These are phyloP conservation scores for Notechis scutatus DNA, from an alignment of 2,113 vertebrate genomes.

Conservation along the genomic window DNA sequence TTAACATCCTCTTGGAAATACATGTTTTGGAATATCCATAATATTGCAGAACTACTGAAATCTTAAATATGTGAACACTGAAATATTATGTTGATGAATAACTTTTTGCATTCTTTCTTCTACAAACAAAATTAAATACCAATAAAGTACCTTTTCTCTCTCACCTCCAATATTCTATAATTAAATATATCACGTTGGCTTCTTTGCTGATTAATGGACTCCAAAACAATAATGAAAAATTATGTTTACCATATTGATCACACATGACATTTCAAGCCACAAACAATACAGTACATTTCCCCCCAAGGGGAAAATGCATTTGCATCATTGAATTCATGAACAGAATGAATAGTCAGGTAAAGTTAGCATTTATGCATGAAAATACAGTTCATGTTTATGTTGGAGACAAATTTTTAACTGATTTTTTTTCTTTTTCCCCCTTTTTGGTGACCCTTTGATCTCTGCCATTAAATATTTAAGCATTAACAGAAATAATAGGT, in stretches of 20 bases:
- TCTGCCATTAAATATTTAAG: neutral
- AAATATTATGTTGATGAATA: constrained; percentile 42
- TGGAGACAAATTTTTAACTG: neutral
- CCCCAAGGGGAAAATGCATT: neutral
- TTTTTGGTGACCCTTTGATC: neutral
- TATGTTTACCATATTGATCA: constrained; percentile 39
- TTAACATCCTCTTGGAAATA: neutral
- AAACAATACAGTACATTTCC: neutral
- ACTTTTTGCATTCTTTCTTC: constrained; percentile 47
- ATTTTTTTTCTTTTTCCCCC: neutral
- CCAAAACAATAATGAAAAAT: constrained; percentile 22
- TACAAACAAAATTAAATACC: constrained; percentile 60
- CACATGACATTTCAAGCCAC: constrained; percentile 35
- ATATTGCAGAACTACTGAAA: constrained; percentile 13
- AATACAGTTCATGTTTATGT: neutral
- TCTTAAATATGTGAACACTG: constrained; percentile 11
- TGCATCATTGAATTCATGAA: neutral
- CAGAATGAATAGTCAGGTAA: neutral
- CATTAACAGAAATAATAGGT: constrained; percentile 8
- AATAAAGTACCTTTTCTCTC: constrained; percentile 7
- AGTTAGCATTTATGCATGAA: neutral
- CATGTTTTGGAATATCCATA: neutral
- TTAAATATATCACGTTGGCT: constrained; percentile 45
- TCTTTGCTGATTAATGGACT: constrained; percentile 58
- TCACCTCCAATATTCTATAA: constrained; percentile 14